Base-by-base conservation (phyloP, 2,797 vertebrate species). In the Premnoplex brunnescens region DNA sequence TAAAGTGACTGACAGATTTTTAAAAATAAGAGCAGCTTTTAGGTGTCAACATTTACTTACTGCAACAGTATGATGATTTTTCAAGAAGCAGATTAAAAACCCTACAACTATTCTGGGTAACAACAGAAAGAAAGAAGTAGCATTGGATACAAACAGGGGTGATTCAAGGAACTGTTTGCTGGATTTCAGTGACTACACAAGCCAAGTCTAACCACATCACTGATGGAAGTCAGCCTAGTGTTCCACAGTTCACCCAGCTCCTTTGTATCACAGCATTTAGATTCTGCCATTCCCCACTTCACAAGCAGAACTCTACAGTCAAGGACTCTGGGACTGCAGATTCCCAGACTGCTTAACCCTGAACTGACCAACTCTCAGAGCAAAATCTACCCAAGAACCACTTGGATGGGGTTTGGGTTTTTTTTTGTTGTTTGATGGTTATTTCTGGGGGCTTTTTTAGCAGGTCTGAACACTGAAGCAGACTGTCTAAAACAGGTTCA, bases 61-160 rank as follows among this genome's bases (percentile, higher is more conserved):
- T 60, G 34, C 7, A 76, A 81, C 10, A 81, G 15, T 1, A 34
- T 5, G 18, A 41, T 3, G 3, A 37, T 22, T 56, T 34, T 71
- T 32, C 52, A 88, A 49, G 11, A 4, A 52, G 12, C 2, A 60
- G n/a, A 69, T 36, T 64, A 68, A 69, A 91, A 64, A 36, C 4
- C 6, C 28, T n/a, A 7, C 15, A 64, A 15, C 27, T 51, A 36
- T 55, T 79, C 37, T 49, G 5, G 5, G 3, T 18, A 77, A 56
- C 23, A 56, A 63, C 0, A 0, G 28, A 93, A 90, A 84, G 12
- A 15, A 81, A 74, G 15, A 14, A 72, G 7, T 19, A 79, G 48
- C 27, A 52, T 0, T 0, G 0, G 3, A 32, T 66, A 82, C 7
- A 76, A 34, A 48, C 0, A 76, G 14, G 3, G 2, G 13, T 19